Base-by-base conservation (phyloP, 2,888 invertebrate species). In the Metopia argyrocephala region DNA sequence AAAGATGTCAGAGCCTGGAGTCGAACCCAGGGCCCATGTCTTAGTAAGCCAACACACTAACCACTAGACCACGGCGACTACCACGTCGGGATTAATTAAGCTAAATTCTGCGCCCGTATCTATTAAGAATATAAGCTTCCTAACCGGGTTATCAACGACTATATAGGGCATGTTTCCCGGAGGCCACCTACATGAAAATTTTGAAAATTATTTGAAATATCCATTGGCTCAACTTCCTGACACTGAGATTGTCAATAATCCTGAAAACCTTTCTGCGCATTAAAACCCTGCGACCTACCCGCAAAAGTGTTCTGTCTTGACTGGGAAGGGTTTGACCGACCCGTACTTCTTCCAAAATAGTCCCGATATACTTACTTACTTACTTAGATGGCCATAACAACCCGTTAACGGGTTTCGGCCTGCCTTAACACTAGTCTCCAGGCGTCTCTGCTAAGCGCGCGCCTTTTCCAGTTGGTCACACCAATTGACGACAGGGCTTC, bases 141-240 rank as follows among this genome's bases (percentile, higher is more conserved):
- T 48, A 12, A 64, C 9, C n/a, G n/a, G n/a, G n/a, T n/a, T n/a
- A n/a, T n/a, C n/a, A n/a, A n/a, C n/a, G n/a, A n/a, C n/a, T n/a
- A n/a, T n/a, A n/a, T n/a, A n/a, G 31, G 65, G 65, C 52, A 65
- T 65, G 31, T 65, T 52, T 50, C 52, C 52, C 31, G 65, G 31
- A 31, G 65, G 65, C 65, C 52, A 21, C 20, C 52, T 65, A 25
- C 23, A 21, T n/a, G n/a, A n/a, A n/a, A n/a, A n/a, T n/a, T n/a
- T n/a, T 65, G 28, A 52, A 65, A 65, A 31, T 38, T 62, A 15
- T 64, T 64, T 27, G 28, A 64, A 64, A 64, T 59, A 59, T 59
- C 38, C 38, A 31, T 38, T 21, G 20, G 59, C 1, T 31, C 31
- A 31, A 31, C 31, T 9, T 31, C 2, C 7, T 7, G n/a, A n/a